phyloP scores from a whole-genome alignment of 2,888 invertebrate species.

The Sarcophaga variegata region DNA sequence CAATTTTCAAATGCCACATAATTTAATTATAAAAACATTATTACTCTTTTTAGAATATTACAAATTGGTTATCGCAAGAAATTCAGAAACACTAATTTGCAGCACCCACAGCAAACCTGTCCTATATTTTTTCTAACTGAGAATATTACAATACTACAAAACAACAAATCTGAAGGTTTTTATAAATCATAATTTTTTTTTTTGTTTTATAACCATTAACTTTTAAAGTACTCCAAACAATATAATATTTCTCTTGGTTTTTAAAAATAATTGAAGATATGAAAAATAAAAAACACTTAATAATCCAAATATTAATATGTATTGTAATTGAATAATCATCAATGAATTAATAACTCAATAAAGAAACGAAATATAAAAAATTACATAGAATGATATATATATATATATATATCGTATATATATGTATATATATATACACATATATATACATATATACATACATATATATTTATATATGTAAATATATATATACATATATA shows the following conservation, averaged over 20 bases:
- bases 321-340: slow-evolving; percentile 30
- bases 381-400: too few relatives aligned
- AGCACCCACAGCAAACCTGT: neutral
- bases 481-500: neutral
- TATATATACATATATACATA: slow-evolving; percentile 1
- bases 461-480: slow-evolving; percentile 11
- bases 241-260: neutral
- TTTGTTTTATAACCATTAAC: neutral
- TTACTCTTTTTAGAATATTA: slow-evolving; percentile 24
- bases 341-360: slow-evolving; percentile 42
- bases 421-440: slow-evolving; percentile 44
- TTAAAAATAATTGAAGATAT: neutral
- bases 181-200: neutral
- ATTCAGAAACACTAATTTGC: slow-evolving; percentile 15
- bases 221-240: neutral
- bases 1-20: neutral
- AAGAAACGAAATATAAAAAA: neutral
- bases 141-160: neutral
- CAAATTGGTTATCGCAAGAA: slow-evolving; percentile 40
- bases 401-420: slow-evolving; percentile 24
- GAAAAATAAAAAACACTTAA: slow-evolving; percentile 3
- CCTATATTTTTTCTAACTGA: neutral
- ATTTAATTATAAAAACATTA: neutral
- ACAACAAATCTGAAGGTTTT: neutral
- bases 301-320: slow-evolving; percentile 30